Conservation (phyloP, 2,113 vertebrate species). For the Aspidoscelis tigris region DNA sequence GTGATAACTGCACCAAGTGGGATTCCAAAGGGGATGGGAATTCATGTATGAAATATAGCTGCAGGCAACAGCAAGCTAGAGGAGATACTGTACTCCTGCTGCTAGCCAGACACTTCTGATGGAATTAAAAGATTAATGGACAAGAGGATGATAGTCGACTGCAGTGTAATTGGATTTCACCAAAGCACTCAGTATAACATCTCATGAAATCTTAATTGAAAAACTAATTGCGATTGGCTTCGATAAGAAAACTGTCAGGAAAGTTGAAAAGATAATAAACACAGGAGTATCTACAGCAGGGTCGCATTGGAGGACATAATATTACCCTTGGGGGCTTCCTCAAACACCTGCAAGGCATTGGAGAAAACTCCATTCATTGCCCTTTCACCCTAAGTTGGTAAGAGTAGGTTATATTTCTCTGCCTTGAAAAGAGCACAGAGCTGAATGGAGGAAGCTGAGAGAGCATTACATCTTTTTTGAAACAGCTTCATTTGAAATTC, state of each 20-base stretch:
- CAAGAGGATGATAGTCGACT: neutral
- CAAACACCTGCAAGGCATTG: too few relatives aligned
- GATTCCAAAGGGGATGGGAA: neutral
- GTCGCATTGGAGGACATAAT: too few relatives aligned
- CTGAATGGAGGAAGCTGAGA: too few relatives aligned
- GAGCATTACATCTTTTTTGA: too few relatives aligned
- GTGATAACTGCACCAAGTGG: neutral
- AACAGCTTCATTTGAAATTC: too few relatives aligned
- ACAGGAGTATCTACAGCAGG: neutral
- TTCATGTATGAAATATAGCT: neutral
- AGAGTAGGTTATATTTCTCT: too few relatives aligned
- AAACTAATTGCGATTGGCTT: slow-evolving; percentile 22
- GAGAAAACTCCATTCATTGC: too few relatives aligned
- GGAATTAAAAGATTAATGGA: slow-evolving; percentile 30
- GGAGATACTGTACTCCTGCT: neutral
- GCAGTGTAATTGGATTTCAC: slow-evolving; percentile 18
- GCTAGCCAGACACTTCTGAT: slow-evolving; percentile 19
- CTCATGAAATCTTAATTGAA: slow-evolving; percentile 33
- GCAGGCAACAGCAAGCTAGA: neutral
- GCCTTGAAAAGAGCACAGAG: too few relatives aligned
- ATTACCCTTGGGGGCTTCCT: too few relatives aligned
- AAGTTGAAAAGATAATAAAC: neutral
- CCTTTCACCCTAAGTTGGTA: too few relatives aligned
- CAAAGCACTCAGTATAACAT: neutral
- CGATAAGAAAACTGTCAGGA: neutral